phyloP scores from a whole-genome alignment of 2,113 vertebrate genomes.

The Siniperca knerii region DNA sequence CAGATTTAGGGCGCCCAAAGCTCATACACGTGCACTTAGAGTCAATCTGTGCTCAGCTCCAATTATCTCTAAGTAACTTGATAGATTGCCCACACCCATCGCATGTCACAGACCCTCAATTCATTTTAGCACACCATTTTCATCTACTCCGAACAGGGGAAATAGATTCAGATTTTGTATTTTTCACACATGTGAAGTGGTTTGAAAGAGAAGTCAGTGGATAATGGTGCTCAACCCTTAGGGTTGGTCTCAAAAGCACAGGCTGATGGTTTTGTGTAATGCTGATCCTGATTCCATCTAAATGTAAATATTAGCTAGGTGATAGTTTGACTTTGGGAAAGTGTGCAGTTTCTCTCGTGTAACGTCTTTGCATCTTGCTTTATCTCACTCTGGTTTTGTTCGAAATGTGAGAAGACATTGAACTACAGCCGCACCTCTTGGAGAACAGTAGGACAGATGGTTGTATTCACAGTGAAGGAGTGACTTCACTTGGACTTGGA shows the following conservation, averaged over 20 bases:
- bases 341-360: not conserved
- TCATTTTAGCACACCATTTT: constrained; percentile 42
- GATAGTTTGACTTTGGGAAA: constrained; percentile 13
- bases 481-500: constrained; percentile 57
- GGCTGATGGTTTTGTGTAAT: constrained; percentile 5
- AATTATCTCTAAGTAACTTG: constrained; percentile 68
- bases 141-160: not conserved
- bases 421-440: constrained; percentile 14
- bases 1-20: constrained; percentile 57
- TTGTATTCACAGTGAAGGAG: constrained; percentile 23
- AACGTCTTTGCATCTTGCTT: constrained; percentile 1
- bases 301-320: constrained; percentile 36
- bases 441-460: constrained; percentile 34
- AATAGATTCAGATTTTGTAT: constrained; percentile 26
- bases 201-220: constrained; percentile 41
- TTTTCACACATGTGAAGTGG: constrained; percentile 44
- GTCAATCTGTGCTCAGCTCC: constrained; percentile 43
- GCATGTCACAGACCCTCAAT: constrained; percentile 39
- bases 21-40: constrained; percentile 28
- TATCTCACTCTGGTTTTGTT: not conserved
- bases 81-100: constrained; percentile 46
- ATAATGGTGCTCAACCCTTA: constrained; percentile 42
- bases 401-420: not conserved
- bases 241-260: constrained; percentile 21
- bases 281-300: constrained; percentile 39